Evolutionary conservation across 2,797 vertebrate genomes (phyloP), one percentile per base, ranked within the genome.

Genomic region (Luscinia megarhynchos): DNA sequence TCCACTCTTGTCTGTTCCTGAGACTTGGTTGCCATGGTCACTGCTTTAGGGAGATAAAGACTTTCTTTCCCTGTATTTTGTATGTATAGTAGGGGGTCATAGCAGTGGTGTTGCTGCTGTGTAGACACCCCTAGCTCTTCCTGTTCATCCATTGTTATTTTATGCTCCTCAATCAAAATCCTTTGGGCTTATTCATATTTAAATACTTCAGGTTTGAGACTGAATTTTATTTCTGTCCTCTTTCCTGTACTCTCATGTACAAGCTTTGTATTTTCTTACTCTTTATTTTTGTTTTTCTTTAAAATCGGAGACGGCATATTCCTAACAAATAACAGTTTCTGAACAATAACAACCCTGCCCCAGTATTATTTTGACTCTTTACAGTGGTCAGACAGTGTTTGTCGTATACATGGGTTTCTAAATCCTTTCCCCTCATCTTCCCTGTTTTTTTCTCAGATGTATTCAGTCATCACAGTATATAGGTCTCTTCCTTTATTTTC

Each of bases 21-120:
- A 91, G 96, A 87, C 61, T 95, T 94, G 93, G 96, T 96, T 95
- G 90, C 96, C 89, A 97, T 97, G 96, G 96, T 81, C 95, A 94
- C 95, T 89, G 92, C 78, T 94, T 93, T 64, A 89, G 58, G 85
- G 88, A 95, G 84, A 95, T 88, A 92, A 89, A 93, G 93, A 95
- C 78, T 89, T 91, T 63, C 59, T 94, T 87, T 82, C 76, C 62
- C 63, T 72, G 75, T 90, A 10, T 93, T 96, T 93, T 87, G 22
- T 87, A 51, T 90, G 64, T 95, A 26, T 90, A 76, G 78, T 92
- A 69, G 55, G 45, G 55, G 53, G 75, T 72, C 57, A 51, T 57
- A 61, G 78, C 75, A 38, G 55, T 54, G n/a, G 13, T 66, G n/a
- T 16, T 86, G 55, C 63, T 93, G 77, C 78, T 50, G 4, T 55